Base-by-base conservation (phyloP, 1,140 invertebrate species). In the Brachionus koreanus region DNA sequence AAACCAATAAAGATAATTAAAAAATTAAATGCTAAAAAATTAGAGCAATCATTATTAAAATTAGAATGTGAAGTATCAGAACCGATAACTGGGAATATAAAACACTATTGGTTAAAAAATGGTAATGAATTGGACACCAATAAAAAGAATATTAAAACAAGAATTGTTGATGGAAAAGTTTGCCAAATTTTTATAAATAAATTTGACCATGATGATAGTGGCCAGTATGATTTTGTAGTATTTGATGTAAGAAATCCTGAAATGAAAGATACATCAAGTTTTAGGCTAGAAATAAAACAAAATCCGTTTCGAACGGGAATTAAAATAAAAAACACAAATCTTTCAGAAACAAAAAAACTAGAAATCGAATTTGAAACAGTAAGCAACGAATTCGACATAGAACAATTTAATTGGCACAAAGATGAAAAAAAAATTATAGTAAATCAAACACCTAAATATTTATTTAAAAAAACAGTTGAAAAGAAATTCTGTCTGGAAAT, bases 351-450 rank as follows among this genome's bases (percentile, higher is more conserved):
- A 9, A 57, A 42, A 16, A 37, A 6, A 16, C n/a, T 79, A 25
- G 57, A 79, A 63, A 61, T 79, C 19, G 76, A 79, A 79, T 79
- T 79, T 19, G 76, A 79, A 5, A 79, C 76, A 23, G 23, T 79
- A 65, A 61, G 10, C 25, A 33, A 42, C 23, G 29, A 39, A 79
- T 12, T 61, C 1, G 25, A 79, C 0, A 19, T 10, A 0, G 13
- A 37, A 35, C 5, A 79, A 0, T 25, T 79, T 29, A 79, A 57
- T 33, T 79, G 76, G 76, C 9, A 35, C 2, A 79, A 79, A 79
- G 49, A 79, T 43, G 46, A 23, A 5, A 13, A 61, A 61, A 10
- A 39, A 61, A 23, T 79, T 3, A 4, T n/a, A 0, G 10, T 16
- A 23, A 25, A 37, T 42, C 5, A 57, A 0, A 43, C 1, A 37